These are phyloP conservation scores for Holocentrus rufus DNA, from an alignment of 2,797 vertebrate genomes.

Conservation along the genomic window DNA sequence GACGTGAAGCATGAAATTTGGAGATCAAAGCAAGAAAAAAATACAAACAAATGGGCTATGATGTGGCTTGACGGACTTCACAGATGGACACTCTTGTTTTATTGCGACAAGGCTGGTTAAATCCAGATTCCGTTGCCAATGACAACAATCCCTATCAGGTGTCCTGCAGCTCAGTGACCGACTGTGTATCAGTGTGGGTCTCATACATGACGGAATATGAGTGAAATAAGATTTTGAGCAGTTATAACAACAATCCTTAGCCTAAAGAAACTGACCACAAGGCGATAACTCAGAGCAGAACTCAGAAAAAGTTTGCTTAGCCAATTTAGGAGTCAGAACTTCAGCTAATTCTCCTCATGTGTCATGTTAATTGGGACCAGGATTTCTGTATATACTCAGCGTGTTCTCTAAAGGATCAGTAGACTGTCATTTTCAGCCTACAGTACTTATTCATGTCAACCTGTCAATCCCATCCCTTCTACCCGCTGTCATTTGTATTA, in stretches of 20 bases:
- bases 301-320: neutral
- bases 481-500: slow-evolving; percentile 24
- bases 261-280: neutral
- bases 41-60: slow-evolving; percentile 12
- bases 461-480: slow-evolving; percentile 1
- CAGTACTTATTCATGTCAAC: neutral
- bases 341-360: neutral
- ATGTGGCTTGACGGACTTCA: slow-evolving; percentile 1
- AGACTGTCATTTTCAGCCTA: slow-evolving; percentile 30
- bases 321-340: neutral
- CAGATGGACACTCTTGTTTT: slow-evolving; percentile 8
- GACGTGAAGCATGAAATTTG: slow-evolving; percentile 30
- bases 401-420: slow-evolving; percentile 7
- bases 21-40: slow-evolving; percentile 5
- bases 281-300: neutral
- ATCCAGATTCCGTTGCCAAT: neutral
- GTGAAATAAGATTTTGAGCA: neutral
- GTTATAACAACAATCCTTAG: neutral
- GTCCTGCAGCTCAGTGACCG: neutral
- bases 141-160: slow-evolving; percentile 3
- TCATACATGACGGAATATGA: neutral
- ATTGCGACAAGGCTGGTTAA: slow-evolving; percentile 22
- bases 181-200: neutral
- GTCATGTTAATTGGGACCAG: neutral
- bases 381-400: slow-evolving; percentile 20